phyloP scores from a whole-genome alignment of 1,140 invertebrate species.

The Drosophila ananassae region DNA sequence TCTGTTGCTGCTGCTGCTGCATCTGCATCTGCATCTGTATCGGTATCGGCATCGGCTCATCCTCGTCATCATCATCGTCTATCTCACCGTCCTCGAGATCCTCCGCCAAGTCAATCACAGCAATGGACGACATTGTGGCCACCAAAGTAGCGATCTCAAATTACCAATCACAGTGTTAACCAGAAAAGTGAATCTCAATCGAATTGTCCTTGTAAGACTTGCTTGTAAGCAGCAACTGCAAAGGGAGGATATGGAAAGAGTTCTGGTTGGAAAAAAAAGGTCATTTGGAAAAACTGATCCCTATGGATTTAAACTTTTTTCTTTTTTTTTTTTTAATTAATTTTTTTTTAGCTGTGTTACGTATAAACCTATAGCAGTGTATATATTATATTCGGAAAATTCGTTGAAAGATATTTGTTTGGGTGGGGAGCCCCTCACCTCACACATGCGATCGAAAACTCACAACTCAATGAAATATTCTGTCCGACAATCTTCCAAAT shows the following conservation, averaged over 20 bases:
- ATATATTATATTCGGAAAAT: conserved; percentile 7
- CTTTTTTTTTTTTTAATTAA: background rate
- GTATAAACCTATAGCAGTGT: background rate
- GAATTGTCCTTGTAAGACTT: background rate
- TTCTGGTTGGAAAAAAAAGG: conserved; percentile 14
- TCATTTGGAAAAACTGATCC: conserved; percentile 5
- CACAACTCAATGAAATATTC: conserved; percentile 12
- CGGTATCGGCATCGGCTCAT: conserved; percentile 30
- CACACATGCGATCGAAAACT: conserved; percentile 16
- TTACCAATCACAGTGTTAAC: background rate
- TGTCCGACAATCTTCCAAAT: background rate
- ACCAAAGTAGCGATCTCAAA: background rate
- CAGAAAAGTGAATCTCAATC: background rate
- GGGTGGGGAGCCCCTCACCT: background rate
- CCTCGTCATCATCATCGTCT: conserved; percentile 86
- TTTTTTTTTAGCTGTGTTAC: background rate
- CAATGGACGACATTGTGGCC: conserved; percentile 41
- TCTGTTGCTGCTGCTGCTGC: conserved; percentile 2
- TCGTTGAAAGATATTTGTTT: background rate
- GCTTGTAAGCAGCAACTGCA: background rate
- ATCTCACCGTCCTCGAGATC: conserved; percentile 87
- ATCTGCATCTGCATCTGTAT: background rate
- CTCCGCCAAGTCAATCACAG: conserved; percentile 74
- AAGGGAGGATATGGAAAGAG: background rate
- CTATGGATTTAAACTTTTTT: background rate